phyloP scores from a whole-genome alignment of 2,113 vertebrate species.

The Syrrhaptes paradoxus region DNA sequence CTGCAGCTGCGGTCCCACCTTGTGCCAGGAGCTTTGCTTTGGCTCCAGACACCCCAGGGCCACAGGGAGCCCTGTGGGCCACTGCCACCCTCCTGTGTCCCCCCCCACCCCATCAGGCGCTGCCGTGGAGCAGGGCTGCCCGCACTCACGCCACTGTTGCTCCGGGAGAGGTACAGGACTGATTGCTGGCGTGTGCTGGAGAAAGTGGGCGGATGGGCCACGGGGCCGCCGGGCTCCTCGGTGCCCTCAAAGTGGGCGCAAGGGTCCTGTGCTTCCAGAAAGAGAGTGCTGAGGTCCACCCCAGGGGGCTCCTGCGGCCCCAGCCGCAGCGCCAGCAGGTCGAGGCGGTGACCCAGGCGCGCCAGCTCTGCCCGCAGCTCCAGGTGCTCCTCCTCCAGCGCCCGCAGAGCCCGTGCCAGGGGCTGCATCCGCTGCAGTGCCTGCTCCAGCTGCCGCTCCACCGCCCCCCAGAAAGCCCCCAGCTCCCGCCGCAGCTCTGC shows the following conservation, averaged over 20 bases:
- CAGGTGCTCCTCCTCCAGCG: conserved; percentile 82
- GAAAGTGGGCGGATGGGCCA: conserved; percentile 82
- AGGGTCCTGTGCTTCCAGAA: conserved; percentile 71
- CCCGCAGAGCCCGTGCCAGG: conserved; percentile 61
- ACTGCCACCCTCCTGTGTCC: not conserved
- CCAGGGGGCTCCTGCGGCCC: conserved; percentile 10
- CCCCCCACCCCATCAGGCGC: not conserved
- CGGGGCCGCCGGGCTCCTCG: conserved; percentile 32
- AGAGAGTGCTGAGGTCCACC: conserved; percentile 70
- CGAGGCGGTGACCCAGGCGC: conserved; percentile 74
- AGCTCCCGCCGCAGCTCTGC: conserved; percentile 80
- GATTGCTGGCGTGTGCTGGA: conserved; percentile 78
- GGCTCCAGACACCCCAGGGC: not conserved
- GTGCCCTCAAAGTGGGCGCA: conserved; percentile 70
- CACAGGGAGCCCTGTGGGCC: rapidly evolving
- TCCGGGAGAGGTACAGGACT: conserved; percentile 59
- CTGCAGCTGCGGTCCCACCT: not conserved
- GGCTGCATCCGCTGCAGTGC: not conserved
- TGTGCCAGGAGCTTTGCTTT: not conserved
- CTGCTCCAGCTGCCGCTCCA: conserved; percentile 77
- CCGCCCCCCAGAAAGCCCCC: conserved; percentile 72
- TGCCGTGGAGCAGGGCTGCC: not conserved
- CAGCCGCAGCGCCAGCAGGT: conserved; percentile 74
- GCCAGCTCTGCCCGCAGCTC: conserved; percentile 82
- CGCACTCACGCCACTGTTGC: conserved; percentile 78